Conservation (phyloP, 1,140 invertebrate genomes). For the Atta texana region DNA sequence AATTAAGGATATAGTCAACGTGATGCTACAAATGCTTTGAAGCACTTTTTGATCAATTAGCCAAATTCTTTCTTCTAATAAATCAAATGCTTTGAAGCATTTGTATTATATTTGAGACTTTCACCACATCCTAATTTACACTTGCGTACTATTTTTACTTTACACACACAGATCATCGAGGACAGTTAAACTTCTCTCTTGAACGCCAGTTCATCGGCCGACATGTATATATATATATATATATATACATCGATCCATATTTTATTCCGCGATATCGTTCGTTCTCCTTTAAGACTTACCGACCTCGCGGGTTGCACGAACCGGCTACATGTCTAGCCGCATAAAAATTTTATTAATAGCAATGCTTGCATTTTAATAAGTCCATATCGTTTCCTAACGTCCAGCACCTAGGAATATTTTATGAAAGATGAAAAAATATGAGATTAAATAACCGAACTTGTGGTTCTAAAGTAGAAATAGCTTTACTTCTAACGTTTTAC, state of each 20-base stretch:
- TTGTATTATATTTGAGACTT: no score
- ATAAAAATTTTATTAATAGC: slow-evolving; percentile 52
- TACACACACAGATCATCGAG: background rate
- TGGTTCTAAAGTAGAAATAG: background rate
- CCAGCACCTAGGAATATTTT: background rate
- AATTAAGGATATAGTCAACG: no score
- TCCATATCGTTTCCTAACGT: slow-evolving; percentile 12
- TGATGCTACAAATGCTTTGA: no score
- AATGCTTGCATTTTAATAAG: slow-evolving; percentile 32
- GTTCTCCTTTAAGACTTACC: slow-evolving; percentile 55
- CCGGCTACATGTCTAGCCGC: slow-evolving; percentile 24
- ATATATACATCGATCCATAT: slow-evolving; percentile 34
- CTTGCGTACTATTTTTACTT: background rate
- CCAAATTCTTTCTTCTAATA: no score
- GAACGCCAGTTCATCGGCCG: slow-evolving; percentile 46
- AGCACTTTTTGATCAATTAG: no score
- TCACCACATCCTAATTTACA: background rate
- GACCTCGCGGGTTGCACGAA: slow-evolving; percentile 43
- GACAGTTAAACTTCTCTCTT: slow-evolving; percentile 3
- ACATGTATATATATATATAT: slow-evolving; percentile 5
- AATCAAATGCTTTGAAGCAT: no score
- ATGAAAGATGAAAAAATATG: background rate
- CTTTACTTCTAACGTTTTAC: background rate
- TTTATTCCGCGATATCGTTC: slow-evolving; percentile 38
- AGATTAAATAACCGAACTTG: background rate